phyloP scores from a whole-genome alignment of 2,888 invertebrate genomes.

The Zeuzera pyrina region DNA sequence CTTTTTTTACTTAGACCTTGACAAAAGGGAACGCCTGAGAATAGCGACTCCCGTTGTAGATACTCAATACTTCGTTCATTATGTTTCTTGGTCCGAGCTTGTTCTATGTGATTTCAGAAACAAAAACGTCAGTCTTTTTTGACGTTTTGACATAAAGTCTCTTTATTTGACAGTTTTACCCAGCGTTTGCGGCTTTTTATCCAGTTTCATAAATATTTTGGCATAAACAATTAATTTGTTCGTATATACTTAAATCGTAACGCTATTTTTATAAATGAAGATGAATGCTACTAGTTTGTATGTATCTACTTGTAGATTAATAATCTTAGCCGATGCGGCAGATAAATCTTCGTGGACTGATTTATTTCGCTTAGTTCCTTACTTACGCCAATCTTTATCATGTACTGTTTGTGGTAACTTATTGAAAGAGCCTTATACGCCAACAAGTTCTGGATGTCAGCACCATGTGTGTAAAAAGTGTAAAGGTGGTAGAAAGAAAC shows the following conservation, averaged over 20 bases:
- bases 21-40: too few relatives aligned
- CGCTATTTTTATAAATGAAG: conserved; percentile 33
- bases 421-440: conserved; percentile 85
- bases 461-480: conserved; percentile 92
- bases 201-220: conserved; percentile 41
- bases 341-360: conserved; percentile 85
- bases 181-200: conserved; percentile 63
- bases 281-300: conserved; percentile 90
- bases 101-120: too few relatives aligned
- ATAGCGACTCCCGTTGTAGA: too few relatives aligned
- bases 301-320: conserved; percentile 85
- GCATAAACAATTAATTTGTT: conserved; percentile 51
- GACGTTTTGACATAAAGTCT: conserved; percentile 12
- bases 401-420: conserved; percentile 92
- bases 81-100: too few relatives aligned
- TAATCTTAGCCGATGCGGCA: conserved; percentile 81
- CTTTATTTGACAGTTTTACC: conserved; percentile 13
- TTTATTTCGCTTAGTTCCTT: conserved; percentile 86
- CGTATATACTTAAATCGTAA: conserved; percentile 32
- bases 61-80: too few relatives aligned
- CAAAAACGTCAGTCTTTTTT: too few relatives aligned
- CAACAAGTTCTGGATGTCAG: conserved; percentile 84
- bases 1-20: too few relatives aligned
- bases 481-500: conserved; percentile 86
- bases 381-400: conserved; percentile 88